Evolutionary conservation across 2,888 invertebrate genomes (phyloP), one percentile per base, ranked within the genome.

Genomic region (Allygus modestus): DNA sequence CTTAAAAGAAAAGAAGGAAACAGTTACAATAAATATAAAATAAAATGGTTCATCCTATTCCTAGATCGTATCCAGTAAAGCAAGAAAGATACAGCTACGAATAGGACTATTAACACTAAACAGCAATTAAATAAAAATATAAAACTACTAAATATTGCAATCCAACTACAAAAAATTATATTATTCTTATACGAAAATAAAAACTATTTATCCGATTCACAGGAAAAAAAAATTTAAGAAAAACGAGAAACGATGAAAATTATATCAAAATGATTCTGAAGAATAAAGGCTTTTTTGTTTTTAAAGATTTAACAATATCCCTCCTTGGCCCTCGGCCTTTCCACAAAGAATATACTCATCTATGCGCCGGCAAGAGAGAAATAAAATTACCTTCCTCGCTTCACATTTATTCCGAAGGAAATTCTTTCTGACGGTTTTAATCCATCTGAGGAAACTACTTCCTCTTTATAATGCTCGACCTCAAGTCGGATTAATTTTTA

Each of bases 331-430:
- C 1, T 7, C 46, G 46, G 46, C 46, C 46, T 17, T 46, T 46
- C 15, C 46, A 46, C 46, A 46, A 46, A 46, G 7, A 46, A 46
- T 46, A 46, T 4, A 7, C 46, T 46, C 46, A 9, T 46, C 46
- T 46, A 46, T 46, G 46, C n/a, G 46, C 7, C 7, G 46, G 46
- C 46, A 46, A 46, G 46, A 46, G 46, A 12, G 46, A 46, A 46
- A 46, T 46, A 46, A 46, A 46, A 46, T 46, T 46, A 46, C 46
- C 46, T 17, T 46, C 46, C 46, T 46, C 46, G 46, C 46, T 46
- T 17, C 1, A 17, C 46, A 17, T 46, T 46, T 46, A 46, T 46
- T 46, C 46, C 17, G 46, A 46, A 46, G 46, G 46, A 46, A 17
- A 46, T 46, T 46, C 46, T 46, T 46, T 12, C 46, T 46, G 46